Percentiles rank a stretch among this genome's conserved stretches.
Evolutionary conservation across 2,888 invertebrate species (phyloP).

Genomic region (Xylocampa areola): DNA sequence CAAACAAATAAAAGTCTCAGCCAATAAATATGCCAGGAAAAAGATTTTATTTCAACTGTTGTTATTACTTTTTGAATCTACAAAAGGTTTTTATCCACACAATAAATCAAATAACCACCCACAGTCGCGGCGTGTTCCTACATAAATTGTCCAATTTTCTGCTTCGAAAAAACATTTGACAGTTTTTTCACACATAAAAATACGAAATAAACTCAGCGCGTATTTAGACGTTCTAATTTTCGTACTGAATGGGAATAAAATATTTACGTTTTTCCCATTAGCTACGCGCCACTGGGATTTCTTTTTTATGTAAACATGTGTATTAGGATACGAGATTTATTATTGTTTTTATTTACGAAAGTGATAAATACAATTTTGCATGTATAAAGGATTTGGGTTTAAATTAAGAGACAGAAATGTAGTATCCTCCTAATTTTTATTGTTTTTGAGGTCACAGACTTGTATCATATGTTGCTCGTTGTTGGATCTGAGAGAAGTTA

Average conservation of each 20-base stretch:
- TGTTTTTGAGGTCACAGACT: no score
- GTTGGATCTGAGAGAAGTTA: no score
- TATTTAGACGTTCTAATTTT: slow-evolving; percentile 14
- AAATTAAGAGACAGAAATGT: no score
- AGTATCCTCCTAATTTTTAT: no score
- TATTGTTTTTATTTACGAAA: no score
- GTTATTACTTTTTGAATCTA: not conserved
- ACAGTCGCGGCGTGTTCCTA: not conserved
- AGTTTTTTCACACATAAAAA: slow-evolving; percentile 7
- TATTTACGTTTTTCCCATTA: slow-evolving; percentile 37
- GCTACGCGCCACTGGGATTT: slow-evolving; percentile 14
- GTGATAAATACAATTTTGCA: no score
- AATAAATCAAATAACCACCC: slow-evolving; percentile 1
- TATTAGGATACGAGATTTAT: slow-evolving; percentile 13
- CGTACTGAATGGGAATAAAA: slow-evolving; percentile 32
- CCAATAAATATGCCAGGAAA: not conserved
- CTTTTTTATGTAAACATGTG: not conserved
- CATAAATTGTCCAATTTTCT: slow-evolving; percentile 8
- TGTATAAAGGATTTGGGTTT: no score
- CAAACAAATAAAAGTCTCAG: not conserved
- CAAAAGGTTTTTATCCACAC: slow-evolving; percentile 1
- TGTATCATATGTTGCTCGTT: no score
- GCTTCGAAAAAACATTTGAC: slow-evolving; percentile 6
- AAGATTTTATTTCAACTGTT: not conserved
- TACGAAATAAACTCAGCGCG: not conserved